A percentile compares a stretch with the other conserved stretches of the same genome.
Evolutionary conservation across 2,888 invertebrate species (phyloP).

Genomic region (Rhodophaea formosa): DNA sequence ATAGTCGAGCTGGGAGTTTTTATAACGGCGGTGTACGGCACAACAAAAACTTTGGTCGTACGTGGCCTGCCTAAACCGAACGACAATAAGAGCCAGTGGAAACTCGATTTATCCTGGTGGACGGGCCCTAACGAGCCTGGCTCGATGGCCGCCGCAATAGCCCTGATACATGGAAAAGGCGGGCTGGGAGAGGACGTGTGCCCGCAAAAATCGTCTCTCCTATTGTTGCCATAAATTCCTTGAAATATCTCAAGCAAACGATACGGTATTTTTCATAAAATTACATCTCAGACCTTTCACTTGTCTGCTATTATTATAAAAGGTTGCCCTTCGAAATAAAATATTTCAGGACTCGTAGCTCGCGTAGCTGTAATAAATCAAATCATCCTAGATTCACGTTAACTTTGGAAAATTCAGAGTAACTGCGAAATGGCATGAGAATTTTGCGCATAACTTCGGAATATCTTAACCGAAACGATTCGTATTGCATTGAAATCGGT

Average conservation of each 20-base stretch:
- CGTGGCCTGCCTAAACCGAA: conserved; percentile 44
- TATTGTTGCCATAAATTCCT: conserved; percentile 22
- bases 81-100: conserved; percentile 47
- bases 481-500: conserved; percentile 29
- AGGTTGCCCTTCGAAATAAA: neutral
- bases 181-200: conserved; percentile 43
- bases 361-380: conserved; percentile 4
- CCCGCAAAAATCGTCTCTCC: conserved; percentile 41
- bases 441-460: conserved; percentile 33
- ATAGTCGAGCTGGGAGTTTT: conserved; percentile 16
- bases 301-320: neutral
- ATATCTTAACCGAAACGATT: conserved; percentile 31
- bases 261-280: conserved; percentile 5
- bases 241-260: conserved; percentile 13
- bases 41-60: conserved; percentile 34
- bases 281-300: neutral
- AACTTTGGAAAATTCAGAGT: conserved; percentile 7
- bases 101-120: conserved; percentile 60
- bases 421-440: conserved; percentile 35
- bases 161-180: conserved; percentile 64
- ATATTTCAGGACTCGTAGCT: neutral
- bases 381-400: neutral
- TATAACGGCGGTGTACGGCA: conserved; percentile 23
- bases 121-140: conserved; percentile 53
- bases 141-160: conserved; percentile 47